A percentile compares a stretch with the other conserved stretches of the same genome.
phyloP scores from a whole-genome alignment of 2,797 vertebrate genomes.

The Phylloscopus collybita region DNA sequence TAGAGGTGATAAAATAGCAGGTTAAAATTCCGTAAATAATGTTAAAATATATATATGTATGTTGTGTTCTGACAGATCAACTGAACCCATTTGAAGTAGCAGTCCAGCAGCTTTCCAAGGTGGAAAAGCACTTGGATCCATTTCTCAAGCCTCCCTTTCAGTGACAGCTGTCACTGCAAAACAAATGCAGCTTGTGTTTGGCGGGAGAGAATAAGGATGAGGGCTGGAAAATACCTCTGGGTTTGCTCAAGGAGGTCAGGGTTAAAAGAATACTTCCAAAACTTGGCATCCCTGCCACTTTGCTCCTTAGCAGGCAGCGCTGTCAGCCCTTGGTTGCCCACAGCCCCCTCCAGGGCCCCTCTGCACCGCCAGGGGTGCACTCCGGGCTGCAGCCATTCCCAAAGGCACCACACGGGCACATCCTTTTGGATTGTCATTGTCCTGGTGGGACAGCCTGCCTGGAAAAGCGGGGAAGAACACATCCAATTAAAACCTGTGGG shows the following conservation, averaged over 20 bases:
- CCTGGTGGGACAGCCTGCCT: not conserved
- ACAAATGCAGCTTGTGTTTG: not conserved
- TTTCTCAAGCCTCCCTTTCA: conserved; percentile 29
- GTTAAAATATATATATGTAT: conserved; percentile 7
- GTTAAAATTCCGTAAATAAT: conserved; percentile 49
- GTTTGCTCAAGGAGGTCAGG: not conserved
- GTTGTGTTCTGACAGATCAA: conserved; percentile 59
- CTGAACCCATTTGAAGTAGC: conserved; percentile 52
- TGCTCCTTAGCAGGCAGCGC: not conserved
- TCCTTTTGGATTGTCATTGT: too few species aligned
- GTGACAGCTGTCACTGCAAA: conserved; percentile 21
- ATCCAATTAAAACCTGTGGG: not conserved
- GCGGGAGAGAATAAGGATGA: not conserved
- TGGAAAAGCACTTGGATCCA: conserved; percentile 29
- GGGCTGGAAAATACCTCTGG: not conserved
- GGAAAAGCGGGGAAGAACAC: not conserved
- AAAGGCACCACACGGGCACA: accelerated
- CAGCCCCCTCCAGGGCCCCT: not conserved
- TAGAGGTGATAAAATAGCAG: conserved; percentile 56
- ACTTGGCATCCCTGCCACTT: not conserved
- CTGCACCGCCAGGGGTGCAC: not conserved
- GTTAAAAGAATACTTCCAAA: not conserved
- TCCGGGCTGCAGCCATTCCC: not conserved
- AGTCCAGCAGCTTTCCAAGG: conserved; percentile 11
- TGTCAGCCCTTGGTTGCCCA: accelerated